These are phyloP conservation scores for Anas bahamensis DNA, from an alignment of 2,797 vertebrate genomes.

Conservation along the genomic window DNA sequence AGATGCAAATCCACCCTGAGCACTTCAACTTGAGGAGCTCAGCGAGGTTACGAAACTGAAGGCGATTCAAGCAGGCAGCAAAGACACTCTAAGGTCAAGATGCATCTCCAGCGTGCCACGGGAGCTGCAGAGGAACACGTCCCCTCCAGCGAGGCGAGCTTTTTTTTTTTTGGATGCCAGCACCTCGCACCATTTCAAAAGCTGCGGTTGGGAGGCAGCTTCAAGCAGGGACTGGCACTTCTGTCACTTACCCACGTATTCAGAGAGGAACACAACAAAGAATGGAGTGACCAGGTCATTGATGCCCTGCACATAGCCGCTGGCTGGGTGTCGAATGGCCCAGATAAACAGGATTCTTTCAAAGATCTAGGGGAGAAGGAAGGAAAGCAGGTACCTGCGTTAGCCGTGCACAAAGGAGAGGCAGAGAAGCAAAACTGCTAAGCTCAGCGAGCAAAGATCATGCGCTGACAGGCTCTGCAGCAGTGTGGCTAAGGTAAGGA, in stretches of 20 bases:
- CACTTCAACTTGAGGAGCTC: neutral
- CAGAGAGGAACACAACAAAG: constrained; percentile 98
- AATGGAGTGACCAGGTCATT: constrained; percentile 99
- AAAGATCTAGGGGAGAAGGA: constrained; percentile 88
- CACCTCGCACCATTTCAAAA: neutral
- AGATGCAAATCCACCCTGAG: neutral
- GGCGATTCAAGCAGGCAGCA: neutral
- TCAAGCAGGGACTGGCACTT: neutral
- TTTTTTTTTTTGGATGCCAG: neutral
- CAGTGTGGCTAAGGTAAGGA: neutral
- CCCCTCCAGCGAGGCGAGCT: neutral
- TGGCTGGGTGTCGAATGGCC: constrained; percentile 98
- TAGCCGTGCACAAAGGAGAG: constrained; percentile 52
- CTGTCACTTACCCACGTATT: constrained; percentile 93
- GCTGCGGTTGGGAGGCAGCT: neutral
- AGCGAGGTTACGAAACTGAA: neutral
- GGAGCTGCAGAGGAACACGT: neutral
- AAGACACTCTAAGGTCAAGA: neutral
- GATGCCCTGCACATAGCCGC: constrained; percentile 98
- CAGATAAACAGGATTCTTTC: constrained; percentile 99
- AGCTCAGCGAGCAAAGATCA: neutral
- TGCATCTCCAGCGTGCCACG: neutral
- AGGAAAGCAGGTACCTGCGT: constrained; percentile 63
- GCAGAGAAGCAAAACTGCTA: neutral
- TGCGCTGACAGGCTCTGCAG: neutral